Percentiles rank a stretch among this genome's conserved stretches.
Conservation (phyloP, 92 coral and sea anemone species). For the Virgularia gustaviana region DNA sequence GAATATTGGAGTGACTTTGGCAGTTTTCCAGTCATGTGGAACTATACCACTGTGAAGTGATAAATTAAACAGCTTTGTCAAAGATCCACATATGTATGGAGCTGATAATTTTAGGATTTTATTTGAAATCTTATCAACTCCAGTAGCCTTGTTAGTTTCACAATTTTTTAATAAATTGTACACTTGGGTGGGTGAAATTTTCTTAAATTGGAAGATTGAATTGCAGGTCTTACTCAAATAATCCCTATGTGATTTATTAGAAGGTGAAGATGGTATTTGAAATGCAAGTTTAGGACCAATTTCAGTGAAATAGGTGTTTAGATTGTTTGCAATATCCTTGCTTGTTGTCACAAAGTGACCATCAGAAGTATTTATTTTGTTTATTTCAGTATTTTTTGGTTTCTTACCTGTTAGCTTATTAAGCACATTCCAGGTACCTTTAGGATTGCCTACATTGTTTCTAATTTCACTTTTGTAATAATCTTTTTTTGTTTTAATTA, state of each 20-base stretch:
- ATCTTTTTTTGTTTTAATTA: slow-evolving; percentile 17
- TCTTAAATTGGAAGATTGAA: slow-evolving; percentile 12
- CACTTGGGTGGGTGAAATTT: not conserved
- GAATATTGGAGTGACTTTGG: not conserved
- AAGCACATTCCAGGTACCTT: slow-evolving; percentile 41
- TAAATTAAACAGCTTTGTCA: slow-evolving; percentile 1
- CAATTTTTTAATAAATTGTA: not conserved
- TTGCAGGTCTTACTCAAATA: slow-evolving; percentile 33
- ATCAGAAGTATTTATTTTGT: not conserved
- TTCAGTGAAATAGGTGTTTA: slow-evolving; percentile 48
- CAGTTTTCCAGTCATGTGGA: not conserved
- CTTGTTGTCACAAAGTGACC: slow-evolving; percentile 12
- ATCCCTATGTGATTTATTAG: slow-evolving; percentile 18
- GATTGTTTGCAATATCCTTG: slow-evolving; percentile 34
- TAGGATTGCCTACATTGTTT: slow-evolving; percentile 15
- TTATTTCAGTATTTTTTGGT: slow-evolving; percentile 32
- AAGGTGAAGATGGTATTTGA: slow-evolving; percentile 26
- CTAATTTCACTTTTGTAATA: slow-evolving; percentile 21
- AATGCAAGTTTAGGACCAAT: slow-evolving; percentile 50
- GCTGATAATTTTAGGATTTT: not conserved
- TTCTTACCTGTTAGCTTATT: slow-evolving; percentile 31
- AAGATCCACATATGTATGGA: slow-evolving; percentile 13
- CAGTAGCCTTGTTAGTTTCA: not conserved
- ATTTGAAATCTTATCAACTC: slow-evolving; percentile 6
- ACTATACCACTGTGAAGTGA: not conserved